Evolutionary conservation across 2,113 vertebrate genomes (phyloP).

Genomic region (Lathamus discolor): DNA sequence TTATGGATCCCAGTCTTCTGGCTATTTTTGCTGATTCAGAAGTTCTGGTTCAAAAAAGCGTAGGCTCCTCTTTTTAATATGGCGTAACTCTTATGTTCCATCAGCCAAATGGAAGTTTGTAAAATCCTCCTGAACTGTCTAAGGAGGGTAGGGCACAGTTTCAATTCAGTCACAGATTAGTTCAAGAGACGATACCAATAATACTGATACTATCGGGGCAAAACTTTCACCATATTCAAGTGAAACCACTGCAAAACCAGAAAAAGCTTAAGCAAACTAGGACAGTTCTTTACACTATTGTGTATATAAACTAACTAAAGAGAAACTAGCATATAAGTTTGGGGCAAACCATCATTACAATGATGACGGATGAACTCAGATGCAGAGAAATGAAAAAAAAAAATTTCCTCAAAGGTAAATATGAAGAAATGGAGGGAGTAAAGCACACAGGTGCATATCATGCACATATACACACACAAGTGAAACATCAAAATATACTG

Average conservation of each 20-base stretch:
- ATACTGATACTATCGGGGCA: background rate
- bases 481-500: background rate
- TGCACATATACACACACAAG: background rate
- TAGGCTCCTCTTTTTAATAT: background rate
- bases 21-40: background rate
- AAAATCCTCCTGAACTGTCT: background rate
- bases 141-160: background rate
- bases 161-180: background rate
- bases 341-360: background rate
- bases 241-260: background rate
- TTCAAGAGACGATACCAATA: background rate
- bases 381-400: background rate
- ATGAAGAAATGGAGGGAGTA: background rate
- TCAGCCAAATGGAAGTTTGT: background rate
- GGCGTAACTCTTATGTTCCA: background rate
- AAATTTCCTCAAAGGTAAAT: background rate
- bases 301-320: background rate
- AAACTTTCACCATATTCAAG: background rate
- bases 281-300: background rate
- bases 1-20: background rate
- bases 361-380: background rate
- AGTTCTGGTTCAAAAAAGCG: background rate
- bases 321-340: background rate
- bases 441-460: background rate
- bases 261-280: background rate